Base-by-base conservation (phyloP, 2,888 invertebrate species). In the Noctuana brunneofusca region DNA sequence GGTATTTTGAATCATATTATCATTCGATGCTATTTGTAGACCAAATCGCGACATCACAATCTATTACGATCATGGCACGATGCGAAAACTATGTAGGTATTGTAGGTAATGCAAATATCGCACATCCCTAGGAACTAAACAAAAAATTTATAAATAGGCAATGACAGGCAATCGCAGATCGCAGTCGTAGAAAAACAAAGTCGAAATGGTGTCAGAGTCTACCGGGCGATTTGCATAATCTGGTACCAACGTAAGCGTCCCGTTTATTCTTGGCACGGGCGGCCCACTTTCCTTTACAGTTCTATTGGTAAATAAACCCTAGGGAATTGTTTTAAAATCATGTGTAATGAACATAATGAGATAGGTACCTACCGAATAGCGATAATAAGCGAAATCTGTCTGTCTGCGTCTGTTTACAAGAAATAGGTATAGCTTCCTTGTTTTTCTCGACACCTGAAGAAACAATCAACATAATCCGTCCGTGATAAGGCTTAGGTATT, bases 241-340 rank as follows among this genome's bases (percentile, higher is more conserved):
- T 60, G 35, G 53, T 54, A n/a, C 14, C 14, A 2, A 8, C 8
- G 12, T 38, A 54, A 49, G 24, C 60, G 48, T 55, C 54, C 54
- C 60, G 62, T 55, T 62, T 62, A 62, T 62, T 62, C 62, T 62
- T 62, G 62, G 62, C 62, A 54, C 55, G 49, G 35, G 11, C 54
- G 62, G 62, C 55, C 62, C 55, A 62, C 62, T 62, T 62, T 55
- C 49, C 14, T 62, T 62, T 57, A 30, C 48, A 57, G 55, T 43
- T 43, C 27, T 22, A 46, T 18, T 46, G 18, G 46, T 22, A 16
- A 4, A 18, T 43, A 46, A 20, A 20, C 38, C 14, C 38, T 38
- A 38, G 5, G 14, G 38, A 41, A 41, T 16, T 38, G 38, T 38
- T 38, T 38, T 38, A 14, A 38, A 14, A 14, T 38, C 20, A 46